Evolutionary conservation across 2,888 invertebrate species (phyloP).

Genomic region (Automeris io): DNA sequence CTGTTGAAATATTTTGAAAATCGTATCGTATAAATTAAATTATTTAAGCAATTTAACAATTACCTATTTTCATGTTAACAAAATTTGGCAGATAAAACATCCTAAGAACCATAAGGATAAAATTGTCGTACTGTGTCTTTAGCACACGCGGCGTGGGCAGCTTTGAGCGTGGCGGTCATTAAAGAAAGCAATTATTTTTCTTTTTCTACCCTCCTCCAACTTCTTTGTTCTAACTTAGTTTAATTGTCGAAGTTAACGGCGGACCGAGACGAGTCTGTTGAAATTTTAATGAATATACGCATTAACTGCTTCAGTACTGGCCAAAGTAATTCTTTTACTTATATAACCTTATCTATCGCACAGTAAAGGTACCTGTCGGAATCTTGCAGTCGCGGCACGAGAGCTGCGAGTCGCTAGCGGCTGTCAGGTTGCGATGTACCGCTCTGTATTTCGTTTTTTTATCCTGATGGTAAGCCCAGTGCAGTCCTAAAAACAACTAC

Average conservation of each 20-base stretch:
- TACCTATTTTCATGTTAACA: no score
- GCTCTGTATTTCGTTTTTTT: no score
- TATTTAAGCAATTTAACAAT: no score
- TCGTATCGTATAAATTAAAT: no score
- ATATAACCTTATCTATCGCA: no score
- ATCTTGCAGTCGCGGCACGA: no score
- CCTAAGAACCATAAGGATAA: not conserved
- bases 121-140: conserved; percentile 1
- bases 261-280: conserved; percentile 18
- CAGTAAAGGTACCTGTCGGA: no score
- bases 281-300: conserved; percentile 41
- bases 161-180: conserved; percentile 46
- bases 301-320: conserved; percentile 12
- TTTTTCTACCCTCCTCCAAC: conserved; percentile 35
- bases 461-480: no score
- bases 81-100: not conserved
- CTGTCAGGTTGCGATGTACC: no score
- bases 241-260: conserved; percentile 60
- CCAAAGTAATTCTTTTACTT: conserved; percentile 5
- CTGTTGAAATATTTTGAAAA: no score
- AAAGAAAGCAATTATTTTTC: conserved; percentile 59
- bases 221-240: conserved; percentile 56
- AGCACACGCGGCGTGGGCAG: conserved; percentile 11
- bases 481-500: no score
- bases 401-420: no score